Conservation (phyloP, 2,797 vertebrate genomes). For the Coendou prehensilis region DNA sequence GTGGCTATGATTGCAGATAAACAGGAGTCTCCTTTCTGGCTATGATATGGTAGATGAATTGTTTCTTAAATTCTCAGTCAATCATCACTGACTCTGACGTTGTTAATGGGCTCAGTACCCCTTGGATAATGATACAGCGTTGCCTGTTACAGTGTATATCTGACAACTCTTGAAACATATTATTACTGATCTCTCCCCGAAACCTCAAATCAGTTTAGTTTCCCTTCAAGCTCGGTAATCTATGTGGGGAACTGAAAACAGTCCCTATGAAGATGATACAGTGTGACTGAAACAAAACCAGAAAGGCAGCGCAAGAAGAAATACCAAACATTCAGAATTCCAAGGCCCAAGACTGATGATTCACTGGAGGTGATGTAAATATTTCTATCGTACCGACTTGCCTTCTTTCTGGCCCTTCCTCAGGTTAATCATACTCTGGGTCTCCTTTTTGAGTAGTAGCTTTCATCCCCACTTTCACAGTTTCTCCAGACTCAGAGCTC, state of each 20-base stretch:
- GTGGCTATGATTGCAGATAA: background rate
- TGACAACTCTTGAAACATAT: slow-evolving; percentile 72
- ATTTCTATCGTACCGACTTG: background rate
- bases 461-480: slow-evolving; percentile 25
- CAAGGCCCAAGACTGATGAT: slow-evolving; percentile 76
- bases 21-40: background rate
- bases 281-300: slow-evolving; percentile 68
- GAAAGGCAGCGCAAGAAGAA: slow-evolving; percentile 75
- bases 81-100: slow-evolving; percentile 21
- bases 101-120: slow-evolving; percentile 68
- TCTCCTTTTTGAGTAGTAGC: background rate
- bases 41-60: background rate
- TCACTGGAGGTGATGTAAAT: slow-evolving; percentile 38
- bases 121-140: background rate
- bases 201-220: slow-evolving; percentile 77
- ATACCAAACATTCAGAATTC: slow-evolving; percentile 79
- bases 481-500: slow-evolving; percentile 6
- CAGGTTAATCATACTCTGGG: background rate
- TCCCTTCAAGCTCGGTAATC: slow-evolving; percentile 74
- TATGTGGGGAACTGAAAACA: slow-evolving; percentile 81
- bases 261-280: slow-evolving; percentile 74
- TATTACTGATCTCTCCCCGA: slow-evolving; percentile 80
- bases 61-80: slow-evolving; percentile 29
- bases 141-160: slow-evolving; percentile 57
- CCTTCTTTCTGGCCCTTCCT: background rate